Evolutionary conservation across 1,140 invertebrate species (phyloP).

Genomic region (Tenebrio molitor): DNA sequence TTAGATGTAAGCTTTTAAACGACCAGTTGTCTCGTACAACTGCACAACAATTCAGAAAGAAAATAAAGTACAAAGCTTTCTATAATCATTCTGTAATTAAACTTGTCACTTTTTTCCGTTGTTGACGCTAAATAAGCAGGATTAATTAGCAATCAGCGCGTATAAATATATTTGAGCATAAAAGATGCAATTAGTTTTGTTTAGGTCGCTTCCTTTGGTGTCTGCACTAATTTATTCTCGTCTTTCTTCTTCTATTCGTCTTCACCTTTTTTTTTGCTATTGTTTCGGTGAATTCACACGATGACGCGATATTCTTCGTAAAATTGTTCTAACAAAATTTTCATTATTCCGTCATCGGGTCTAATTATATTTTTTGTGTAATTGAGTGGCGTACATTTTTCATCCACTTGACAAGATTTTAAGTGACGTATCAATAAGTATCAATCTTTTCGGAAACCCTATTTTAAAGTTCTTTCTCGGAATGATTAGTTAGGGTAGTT

Average conservation of each 20-base stretch:
- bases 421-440: slow-evolving; percentile 44
- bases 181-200: too few relatives aligned
- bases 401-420: slow-evolving; percentile 14
- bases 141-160: background rate
- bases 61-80: too few relatives aligned
- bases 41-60: too few relatives aligned
- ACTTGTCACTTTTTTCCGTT: too few relatives aligned
- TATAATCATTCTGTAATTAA: too few relatives aligned
- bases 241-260: background rate
- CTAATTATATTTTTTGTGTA: slow-evolving; percentile 3
- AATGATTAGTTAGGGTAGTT: slow-evolving; percentile 48
- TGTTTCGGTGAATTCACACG: slow-evolving; percentile 25
- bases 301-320: too few relatives aligned
- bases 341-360: background rate
- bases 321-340: too few relatives aligned
- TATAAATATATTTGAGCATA: slow-evolving; percentile 10
- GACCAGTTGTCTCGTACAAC: too few relatives aligned
- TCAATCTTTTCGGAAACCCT: slow-evolving; percentile 31
- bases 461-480: slow-evolving; percentile 20
- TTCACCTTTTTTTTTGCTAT: slow-evolving; percentile 14
- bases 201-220: background rate
- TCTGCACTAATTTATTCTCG: slow-evolving; percentile 10
- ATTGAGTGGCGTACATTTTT: slow-evolving; percentile 38
- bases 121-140: too few relatives aligned
- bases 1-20: too few relatives aligned